These are phyloP conservation scores for Psix sp. DNA, from an alignment of 1,140 invertebrate genomes.

Conservation along the genomic window DNA sequence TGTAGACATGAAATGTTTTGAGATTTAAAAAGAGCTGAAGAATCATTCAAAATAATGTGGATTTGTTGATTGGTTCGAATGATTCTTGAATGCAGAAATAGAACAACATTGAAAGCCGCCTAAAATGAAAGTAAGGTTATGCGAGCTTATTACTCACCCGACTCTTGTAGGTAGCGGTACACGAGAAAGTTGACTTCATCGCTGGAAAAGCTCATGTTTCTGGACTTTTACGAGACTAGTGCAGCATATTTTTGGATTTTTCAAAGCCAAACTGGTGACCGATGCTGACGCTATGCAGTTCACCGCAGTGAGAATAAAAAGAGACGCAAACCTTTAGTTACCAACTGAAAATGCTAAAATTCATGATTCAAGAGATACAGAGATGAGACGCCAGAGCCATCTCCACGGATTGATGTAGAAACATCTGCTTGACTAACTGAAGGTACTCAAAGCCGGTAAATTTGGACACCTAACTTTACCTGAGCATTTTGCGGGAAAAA, in stretches of 20 bases:
- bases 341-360: constrained; percentile 1
- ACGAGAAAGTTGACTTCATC: constrained; percentile 99
- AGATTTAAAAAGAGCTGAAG: no score
- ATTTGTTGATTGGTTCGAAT: neutral
- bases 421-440: no score
- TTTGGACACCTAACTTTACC: neutral
- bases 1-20: no score
- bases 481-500: neutral
- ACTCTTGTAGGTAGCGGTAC: constrained; percentile 98
- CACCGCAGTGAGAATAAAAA: constrained; percentile 29
- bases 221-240: constrained; percentile 46
- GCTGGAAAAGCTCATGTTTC: constrained; percentile 96
- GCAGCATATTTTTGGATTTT: constrained; percentile 42
- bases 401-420: no score
- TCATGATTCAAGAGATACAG: no score
- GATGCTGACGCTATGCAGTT: constrained; percentile 48
- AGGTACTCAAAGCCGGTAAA: no score
- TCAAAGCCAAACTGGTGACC: constrained; percentile 13
- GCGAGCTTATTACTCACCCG: constrained; percentile 82
- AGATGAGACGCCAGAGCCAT: no score
- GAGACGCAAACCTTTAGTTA: constrained; percentile 16
- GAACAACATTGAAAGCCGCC: constrained; percentile 23
- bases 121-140: constrained; percentile 63
- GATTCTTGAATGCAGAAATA: constrained; percentile 16
- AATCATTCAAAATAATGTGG: no score